These are phyloP conservation scores for Bathynomus jamesi DNA, from an alignment of 1,140 invertebrate genomes.

Conservation along the genomic window DNA sequence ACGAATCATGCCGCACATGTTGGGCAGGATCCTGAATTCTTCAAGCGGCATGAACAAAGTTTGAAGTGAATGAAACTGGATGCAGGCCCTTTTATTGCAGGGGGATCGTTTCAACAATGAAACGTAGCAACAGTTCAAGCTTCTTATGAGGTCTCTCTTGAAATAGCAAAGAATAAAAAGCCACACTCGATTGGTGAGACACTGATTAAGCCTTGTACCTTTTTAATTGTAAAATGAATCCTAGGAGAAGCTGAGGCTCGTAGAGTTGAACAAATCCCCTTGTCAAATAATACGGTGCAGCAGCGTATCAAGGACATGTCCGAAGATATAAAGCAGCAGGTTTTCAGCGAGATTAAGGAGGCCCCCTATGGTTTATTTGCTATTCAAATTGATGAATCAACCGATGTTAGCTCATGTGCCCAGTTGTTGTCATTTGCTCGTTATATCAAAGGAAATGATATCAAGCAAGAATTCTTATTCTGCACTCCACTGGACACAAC, in stretches of 20 bases:
- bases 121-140: no score
- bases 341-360: constrained; percentile 18
- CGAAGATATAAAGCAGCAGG: constrained; percentile 18
- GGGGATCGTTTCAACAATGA: constrained; percentile 21
- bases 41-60: constrained; percentile 11
- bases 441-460: not conserved
- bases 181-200: no score
- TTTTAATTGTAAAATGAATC: no score
- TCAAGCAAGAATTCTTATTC: not conserved
- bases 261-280: no score
- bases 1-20: constrained; percentile 18
- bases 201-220: no score
- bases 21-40: constrained; percentile 24
- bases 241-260: no score
- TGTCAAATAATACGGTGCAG: constrained; percentile 26
- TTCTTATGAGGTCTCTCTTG: no score
- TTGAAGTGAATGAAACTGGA: constrained; percentile 15
- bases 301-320: no score
- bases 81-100: no score
- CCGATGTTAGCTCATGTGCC: constrained; percentile 9
- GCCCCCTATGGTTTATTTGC: constrained; percentile 8
- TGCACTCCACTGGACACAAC: not conserved
- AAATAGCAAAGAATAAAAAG: no score
- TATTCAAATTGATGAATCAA: constrained; percentile 16
- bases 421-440: constrained; percentile 5